Conservation (phyloP, 2,797 vertebrate species). For the Cephalopachus bancanus region DNA sequence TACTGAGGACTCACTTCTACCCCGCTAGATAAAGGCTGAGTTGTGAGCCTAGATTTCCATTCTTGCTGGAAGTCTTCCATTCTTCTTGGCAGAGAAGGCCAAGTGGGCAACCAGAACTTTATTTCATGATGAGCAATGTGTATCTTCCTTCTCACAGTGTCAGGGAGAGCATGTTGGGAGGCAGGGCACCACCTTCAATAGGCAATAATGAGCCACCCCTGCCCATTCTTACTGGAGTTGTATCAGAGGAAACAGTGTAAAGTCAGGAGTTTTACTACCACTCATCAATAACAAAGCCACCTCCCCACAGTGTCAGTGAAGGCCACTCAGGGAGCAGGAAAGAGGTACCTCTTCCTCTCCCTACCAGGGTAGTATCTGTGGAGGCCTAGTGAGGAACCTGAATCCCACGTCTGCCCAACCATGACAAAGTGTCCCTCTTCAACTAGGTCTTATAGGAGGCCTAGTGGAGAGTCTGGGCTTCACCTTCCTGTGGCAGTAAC, state of each 20-base stretch:
- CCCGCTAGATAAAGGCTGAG: neutral
- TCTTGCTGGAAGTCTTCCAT: neutral
- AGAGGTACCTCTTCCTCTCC: neutral
- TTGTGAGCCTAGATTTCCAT: neutral
- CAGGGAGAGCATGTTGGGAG: neutral
- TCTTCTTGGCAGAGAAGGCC: neutral
- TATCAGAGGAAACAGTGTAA: neutral
- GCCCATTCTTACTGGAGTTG: neutral
- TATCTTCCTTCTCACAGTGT: too few relatives aligned
- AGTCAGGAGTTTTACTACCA: neutral
- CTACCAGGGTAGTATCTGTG: neutral
- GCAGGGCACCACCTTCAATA: neutral
- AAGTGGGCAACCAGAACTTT: neutral
- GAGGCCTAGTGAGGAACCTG: neutral
- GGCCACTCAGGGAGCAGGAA: neutral
- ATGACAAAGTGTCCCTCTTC: neutral
- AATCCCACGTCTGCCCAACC: neutral
- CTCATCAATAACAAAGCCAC: neutral
- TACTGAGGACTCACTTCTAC: neutral
- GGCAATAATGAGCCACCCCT: neutral
- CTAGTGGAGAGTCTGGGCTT: neutral
- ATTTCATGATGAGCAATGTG: neutral
- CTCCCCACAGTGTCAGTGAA: neutral
- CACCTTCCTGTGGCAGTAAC: neutral
- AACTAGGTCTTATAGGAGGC: neutral